Evolutionary conservation across 2,888 invertebrate genomes (phyloP), one percentile per base, ranked within the genome.

Genomic region (Tenthredo amoena): DNA sequence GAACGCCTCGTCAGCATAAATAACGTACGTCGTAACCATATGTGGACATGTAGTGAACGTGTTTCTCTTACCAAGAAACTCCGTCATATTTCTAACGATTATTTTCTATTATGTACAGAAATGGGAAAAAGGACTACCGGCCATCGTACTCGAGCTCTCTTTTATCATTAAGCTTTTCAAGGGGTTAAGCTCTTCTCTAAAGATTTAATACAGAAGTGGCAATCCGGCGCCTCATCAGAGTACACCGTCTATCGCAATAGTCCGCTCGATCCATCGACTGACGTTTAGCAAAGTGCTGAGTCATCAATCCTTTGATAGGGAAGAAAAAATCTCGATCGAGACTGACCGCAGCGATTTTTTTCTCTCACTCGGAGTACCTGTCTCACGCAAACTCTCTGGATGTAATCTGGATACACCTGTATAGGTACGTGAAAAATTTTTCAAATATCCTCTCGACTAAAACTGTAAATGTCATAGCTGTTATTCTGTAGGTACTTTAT

Each of bases 1-100:
- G 68, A 68, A 68, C 68, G 68, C 68, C 34, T 68, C 68, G 68
- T 68, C 68, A 68, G 68, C 68, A 68, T 68, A 68, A 34, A 68
- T 18, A 15, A 68, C 34, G 68, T 68, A 18, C 34, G 18, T 68
- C 68, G 18, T 68, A 68, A 68, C 68, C 34, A 68, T 68, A 34
- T 68, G 34, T 34, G 18, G 7, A 34, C 18, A 31, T 68, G 7
- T 21, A 21, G 65, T 31, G 65, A 21, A 31, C 34, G 68, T 34
- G 68, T 31, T 68, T 18, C 34, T 68, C 7, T 68, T 68, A 34
- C 68, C 34, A 26, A 68, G 68, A 68, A 68, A 18, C 43, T 40
- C 43, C 10, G 43, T 43, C 43, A 74, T 74, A 43, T 74, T 74
- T 43, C 43, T 10, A n/a, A n/a, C 72, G 43, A 74, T 74, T 21